phyloP scores from a whole-genome alignment of 2,888 invertebrate species.

The Scaptomyza tumidula region DNA sequence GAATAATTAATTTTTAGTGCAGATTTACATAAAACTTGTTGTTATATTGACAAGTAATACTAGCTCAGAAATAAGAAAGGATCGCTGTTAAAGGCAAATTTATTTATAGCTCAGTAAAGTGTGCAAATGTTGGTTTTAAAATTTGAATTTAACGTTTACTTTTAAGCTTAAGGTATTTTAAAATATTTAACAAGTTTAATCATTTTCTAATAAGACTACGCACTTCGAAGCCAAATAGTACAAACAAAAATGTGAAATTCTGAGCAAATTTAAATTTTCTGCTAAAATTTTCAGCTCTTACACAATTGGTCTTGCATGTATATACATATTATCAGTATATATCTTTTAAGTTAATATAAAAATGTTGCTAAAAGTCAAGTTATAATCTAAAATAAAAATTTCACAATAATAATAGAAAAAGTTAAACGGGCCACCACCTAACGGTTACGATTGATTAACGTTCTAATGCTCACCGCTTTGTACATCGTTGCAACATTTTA shows the following conservation, averaged over 20 bases:
- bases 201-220: not conserved
- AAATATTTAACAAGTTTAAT: not conserved
- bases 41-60: not conserved
- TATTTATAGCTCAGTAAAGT: conserved; percentile 64
- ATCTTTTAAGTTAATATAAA: conserved; percentile 14
- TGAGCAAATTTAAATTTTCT: conserved; percentile 4
- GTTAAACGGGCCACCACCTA: conserved; percentile 70
- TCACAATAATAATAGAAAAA: conserved; percentile 34
- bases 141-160: not conserved
- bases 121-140: conserved; percentile 48
- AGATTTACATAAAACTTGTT: conserved; percentile 23
- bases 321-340: conserved; percentile 26
- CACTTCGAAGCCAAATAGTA: conserved; percentile 1
- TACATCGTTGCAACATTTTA: conserved; percentile 75
- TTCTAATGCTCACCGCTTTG: conserved; percentile 42
- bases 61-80: not conserved
- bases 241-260: conserved; percentile 15
- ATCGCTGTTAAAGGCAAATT: conserved; percentile 35
- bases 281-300: conserved; percentile 46
- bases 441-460: conserved; percentile 41
- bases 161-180: not conserved
- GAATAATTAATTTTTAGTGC: conserved; percentile 30
- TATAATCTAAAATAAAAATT: conserved; percentile 12
- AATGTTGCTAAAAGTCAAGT: conserved; percentile 18
- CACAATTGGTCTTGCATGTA: conserved; percentile 21